Base-by-base conservation (phyloP, 1,140 invertebrate genomes). In the Drosophila equinoxialis region DNA sequence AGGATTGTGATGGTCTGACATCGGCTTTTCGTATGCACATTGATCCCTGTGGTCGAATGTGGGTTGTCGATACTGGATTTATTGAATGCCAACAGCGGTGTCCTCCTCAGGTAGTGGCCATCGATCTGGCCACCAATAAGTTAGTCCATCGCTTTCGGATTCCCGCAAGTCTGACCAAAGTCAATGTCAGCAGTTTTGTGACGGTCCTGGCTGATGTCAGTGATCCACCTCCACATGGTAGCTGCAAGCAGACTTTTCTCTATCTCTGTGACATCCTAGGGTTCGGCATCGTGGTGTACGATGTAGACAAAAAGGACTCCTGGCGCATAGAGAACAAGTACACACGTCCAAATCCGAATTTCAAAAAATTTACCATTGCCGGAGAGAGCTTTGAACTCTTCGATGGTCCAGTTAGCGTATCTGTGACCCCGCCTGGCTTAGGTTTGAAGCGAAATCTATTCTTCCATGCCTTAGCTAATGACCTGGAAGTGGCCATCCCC, bases 101-200 rank as follows among this genome's bases (percentile, higher is more conserved):
- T 23, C 45, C 45, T 23, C 45, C 45, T 23, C 45, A 51, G 23
- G 45, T 51, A 10, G 45, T 51, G 7, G 45, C 45, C 17, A 51
- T 51, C 11, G 45, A 51, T 51, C 20, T 51, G 17, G 45, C 45
- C 17, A 51, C 17, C 45, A 51, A 51, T 51, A 20, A 51, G 45
- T 11, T 51, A 23, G 45, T 51, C 0, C 45, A 51, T 51, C 45
- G 45, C 6, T 51, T 51, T 11, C 45, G 45, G 5, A 51, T 51
- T 1, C 17, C 45, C 45, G 17, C 4, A 1, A 51, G 45, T 23
- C 45, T 51, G 8, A 51, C 45, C 13, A 51, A 51, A 11, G 45
- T 23, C 8, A 51, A 51, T 23, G 45, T 51, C 8, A 51, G 45
- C 17, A 51, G 45, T 23, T 51, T 51, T 51, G 45, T 51, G 8